Conservation (phyloP, 2,888 invertebrate genomes). For the Platycheirus albimanus region DNA sequence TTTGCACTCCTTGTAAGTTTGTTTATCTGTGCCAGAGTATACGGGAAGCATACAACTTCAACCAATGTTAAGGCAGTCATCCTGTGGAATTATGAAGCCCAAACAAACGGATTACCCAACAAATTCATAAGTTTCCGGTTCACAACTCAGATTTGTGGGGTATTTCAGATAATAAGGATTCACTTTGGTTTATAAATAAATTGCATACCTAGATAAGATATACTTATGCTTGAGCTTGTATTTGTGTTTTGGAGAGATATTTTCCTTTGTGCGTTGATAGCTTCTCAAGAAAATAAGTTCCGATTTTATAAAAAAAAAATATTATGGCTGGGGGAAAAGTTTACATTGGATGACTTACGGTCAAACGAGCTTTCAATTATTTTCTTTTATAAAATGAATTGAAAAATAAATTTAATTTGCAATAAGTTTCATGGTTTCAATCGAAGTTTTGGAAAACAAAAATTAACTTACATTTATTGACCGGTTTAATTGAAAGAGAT, state of each 20-base stretch:
- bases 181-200: constrained; percentile 34
- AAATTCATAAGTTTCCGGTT: constrained; percentile 63
- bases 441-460: too few species aligned
- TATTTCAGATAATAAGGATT: constrained; percentile 50
- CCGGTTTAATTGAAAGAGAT: too few species aligned
- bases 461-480: too few species aligned
- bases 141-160: constrained; percentile 44
- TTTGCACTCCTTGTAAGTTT: constrained; percentile 39
- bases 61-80: background rate
- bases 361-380: constrained; percentile 22
- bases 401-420: too few species aligned
- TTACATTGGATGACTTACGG: constrained; percentile 16
- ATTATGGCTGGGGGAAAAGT: background rate
- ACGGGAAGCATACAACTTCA: background rate
- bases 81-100: constrained; percentile 15
- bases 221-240: background rate
- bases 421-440: too few species aligned
- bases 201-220: background rate
- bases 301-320: background rate
- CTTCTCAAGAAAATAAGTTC: too few species aligned
- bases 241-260: background rate
- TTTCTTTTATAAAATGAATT: background rate
- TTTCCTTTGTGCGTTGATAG: constrained; percentile 22
- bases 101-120: constrained; percentile 68
- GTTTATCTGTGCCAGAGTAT: background rate